phyloP scores from a whole-genome alignment of 2,113 vertebrate genomes.

The Mastomys natalensis region DNA sequence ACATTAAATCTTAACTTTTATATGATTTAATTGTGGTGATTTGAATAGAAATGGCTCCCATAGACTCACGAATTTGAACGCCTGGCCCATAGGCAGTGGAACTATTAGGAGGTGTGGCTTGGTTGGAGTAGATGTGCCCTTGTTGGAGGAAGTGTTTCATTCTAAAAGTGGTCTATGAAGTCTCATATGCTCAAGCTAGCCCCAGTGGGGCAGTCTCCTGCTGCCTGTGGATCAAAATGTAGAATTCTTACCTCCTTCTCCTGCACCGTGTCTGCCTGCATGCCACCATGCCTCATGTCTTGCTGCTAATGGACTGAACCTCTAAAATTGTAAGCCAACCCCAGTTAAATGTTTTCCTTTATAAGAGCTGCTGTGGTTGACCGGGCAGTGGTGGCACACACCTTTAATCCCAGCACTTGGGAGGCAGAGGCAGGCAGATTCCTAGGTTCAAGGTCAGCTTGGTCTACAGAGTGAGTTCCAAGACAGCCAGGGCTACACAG shows the following conservation, averaged over 20 bases:
- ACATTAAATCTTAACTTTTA: background rate
- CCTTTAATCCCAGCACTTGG: no score
- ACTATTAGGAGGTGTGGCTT: background rate
- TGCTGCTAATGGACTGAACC: background rate
- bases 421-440: no score
- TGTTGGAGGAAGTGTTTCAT: background rate
- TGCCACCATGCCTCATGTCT: background rate
- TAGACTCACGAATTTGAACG: background rate
- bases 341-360: background rate
- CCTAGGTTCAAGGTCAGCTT: no score
- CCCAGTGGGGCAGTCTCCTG: background rate
- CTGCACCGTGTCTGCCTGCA: background rate
- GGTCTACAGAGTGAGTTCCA: no score
- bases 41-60: background rate
- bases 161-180: background rate
- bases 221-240: background rate
- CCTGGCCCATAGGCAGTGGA: background rate
- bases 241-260: background rate
- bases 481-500: no score
- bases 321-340: background rate
- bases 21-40: background rate
- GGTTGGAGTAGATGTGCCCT: background rate
- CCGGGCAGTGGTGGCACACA: no score
- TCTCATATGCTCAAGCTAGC: background rate
- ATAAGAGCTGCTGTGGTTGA: background rate